Conservation (phyloP, 1,140 invertebrate genomes). For the Sesamia nonagrioides region DNA sequence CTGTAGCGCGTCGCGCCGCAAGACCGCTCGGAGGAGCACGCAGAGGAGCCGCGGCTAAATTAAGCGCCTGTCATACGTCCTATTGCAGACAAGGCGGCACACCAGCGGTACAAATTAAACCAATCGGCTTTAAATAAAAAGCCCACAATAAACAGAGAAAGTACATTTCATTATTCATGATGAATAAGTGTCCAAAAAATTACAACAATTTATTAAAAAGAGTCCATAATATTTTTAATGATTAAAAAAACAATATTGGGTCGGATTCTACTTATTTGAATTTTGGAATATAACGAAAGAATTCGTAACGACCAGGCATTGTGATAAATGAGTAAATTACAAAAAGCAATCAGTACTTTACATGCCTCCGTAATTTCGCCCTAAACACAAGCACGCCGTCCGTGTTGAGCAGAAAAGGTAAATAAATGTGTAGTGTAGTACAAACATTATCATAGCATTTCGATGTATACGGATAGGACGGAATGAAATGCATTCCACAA, state of each 20-base stretch:
- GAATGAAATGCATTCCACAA: slow-evolving; percentile 54
- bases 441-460: slow-evolving; percentile 47
- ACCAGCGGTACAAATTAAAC: slow-evolving; percentile 63
- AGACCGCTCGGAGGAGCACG: slow-evolving; percentile 66
- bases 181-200: no score
- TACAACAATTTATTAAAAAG: no score
- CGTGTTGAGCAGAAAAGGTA: not conserved
- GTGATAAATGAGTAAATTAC: not conserved
- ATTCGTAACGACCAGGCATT: not conserved
- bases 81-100: slow-evolving; percentile 56
- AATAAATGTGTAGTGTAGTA: not conserved
- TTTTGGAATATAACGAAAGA: not conserved
- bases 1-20: slow-evolving; percentile 73
- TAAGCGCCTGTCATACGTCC: slow-evolving; percentile 73
- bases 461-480: slow-evolving; percentile 38
- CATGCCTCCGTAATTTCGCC: not conserved
- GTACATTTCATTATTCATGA: no score
- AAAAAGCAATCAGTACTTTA: not conserved
- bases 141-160: not conserved
- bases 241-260: no score
- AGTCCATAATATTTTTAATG: no score
- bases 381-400: not conserved
- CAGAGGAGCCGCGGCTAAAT: slow-evolving; percentile 67
- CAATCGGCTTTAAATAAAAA: slow-evolving; percentile 50
- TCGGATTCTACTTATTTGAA: no score